Conservation (phyloP, 1,140 invertebrate species). For the Drosophila equinoxialis region DNA sequence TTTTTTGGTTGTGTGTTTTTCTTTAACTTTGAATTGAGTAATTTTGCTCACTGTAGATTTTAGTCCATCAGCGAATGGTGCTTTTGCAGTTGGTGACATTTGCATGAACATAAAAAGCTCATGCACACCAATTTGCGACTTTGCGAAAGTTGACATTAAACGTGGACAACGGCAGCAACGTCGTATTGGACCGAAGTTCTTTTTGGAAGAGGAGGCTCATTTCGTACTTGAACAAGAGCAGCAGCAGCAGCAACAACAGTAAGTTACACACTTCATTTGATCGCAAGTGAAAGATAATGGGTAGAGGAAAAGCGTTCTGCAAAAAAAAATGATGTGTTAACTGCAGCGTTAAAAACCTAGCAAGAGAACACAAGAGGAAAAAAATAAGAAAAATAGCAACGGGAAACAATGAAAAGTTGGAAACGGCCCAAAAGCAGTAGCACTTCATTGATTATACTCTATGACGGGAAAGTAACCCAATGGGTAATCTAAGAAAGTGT, state of each 20-base stretch:
- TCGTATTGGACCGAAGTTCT: conserved; percentile 7
- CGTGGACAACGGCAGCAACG: conserved; percentile 61
- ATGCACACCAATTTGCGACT: conserved; percentile 81
- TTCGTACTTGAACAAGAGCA: conserved; percentile 23
- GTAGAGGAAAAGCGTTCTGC: conserved; percentile 49
- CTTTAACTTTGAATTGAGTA: neutral
- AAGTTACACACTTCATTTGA: conserved; percentile 78
- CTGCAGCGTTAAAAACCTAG: conserved; percentile 69
- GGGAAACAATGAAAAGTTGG: conserved; percentile 19
- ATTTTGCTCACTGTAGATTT: conserved; percentile 22
- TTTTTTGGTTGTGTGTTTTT: neutral
- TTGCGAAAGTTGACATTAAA: conserved; percentile 78
- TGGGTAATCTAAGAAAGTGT: too few relatives aligned
- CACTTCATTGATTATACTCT: conserved; percentile 5
- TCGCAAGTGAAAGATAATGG: conserved; percentile 77
- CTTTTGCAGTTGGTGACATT: conserved; percentile 73
- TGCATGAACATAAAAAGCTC: conserved; percentile 82
- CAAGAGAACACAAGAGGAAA: conserved; percentile 14
- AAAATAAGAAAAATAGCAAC: conserved; percentile 22
- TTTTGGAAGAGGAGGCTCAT: conserved; percentile 13
- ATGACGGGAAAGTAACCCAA: neutral
- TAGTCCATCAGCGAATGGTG: conserved; percentile 58
- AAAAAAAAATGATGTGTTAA: conserved; percentile 74
- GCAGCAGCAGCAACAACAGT: neutral
- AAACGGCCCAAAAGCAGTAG: neutral